phyloP scores from a whole-genome alignment of 2,888 invertebrate species.

The Agrochola lota region DNA sequence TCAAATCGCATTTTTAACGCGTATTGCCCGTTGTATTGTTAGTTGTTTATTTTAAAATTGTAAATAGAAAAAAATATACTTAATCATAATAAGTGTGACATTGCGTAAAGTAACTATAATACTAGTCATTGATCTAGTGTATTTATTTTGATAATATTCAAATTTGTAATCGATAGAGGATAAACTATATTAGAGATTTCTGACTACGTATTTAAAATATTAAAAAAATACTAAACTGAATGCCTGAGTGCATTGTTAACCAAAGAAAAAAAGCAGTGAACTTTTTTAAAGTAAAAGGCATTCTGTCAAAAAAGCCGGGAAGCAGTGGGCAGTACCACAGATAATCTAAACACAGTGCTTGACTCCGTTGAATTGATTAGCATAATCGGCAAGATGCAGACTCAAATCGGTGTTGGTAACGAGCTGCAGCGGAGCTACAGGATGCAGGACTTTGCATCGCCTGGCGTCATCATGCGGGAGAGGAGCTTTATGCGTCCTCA shows the following conservation, averaged over 20 bases:
- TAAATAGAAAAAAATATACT: slow-evolving; percentile 71
- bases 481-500: slow-evolving; percentile 93
- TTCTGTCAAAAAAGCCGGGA: slow-evolving; percentile 64
- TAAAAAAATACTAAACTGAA: slow-evolving; percentile 61
- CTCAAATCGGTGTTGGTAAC: slow-evolving; percentile 85
- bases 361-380: slow-evolving; percentile 46
- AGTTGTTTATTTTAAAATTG: slow-evolving; percentile 76
- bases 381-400: slow-evolving; percentile 82
- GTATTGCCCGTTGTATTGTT: slow-evolving; percentile 81
- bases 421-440: slow-evolving; percentile 89
- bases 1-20: slow-evolving; percentile 82
- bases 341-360: slow-evolving; percentile 56
- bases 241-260: slow-evolving; percentile 75
- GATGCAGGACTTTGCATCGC: slow-evolving; percentile 90
- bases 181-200: slow-evolving; percentile 66
- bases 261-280: slow-evolving; percentile 77
- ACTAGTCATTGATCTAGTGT: slow-evolving; percentile 91
- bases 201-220: slow-evolving; percentile 57
- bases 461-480: slow-evolving; percentile 92
- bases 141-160: slow-evolving; percentile 83
- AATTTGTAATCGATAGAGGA: slow-evolving; percentile 70
- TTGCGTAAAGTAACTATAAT: slow-evolving; percentile 84
- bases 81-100: slow-evolving; percentile 78
- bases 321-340: slow-evolving; percentile 57
- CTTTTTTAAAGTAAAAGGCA: slow-evolving; percentile 60